Conservation (phyloP, 2,797 vertebrate species). For the Microhierax caerulescens region DNA sequence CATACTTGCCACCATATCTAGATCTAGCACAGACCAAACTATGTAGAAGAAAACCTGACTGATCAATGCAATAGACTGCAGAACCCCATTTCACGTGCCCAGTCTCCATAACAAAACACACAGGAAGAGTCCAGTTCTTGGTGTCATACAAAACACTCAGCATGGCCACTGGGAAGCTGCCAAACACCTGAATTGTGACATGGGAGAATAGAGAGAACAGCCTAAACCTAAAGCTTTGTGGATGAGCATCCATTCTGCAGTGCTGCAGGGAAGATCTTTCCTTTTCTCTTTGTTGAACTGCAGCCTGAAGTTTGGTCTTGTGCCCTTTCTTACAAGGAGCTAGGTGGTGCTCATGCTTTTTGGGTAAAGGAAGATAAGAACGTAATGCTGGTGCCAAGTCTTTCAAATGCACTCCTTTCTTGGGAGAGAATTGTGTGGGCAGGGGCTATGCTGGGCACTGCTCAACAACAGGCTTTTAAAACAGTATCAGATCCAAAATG, state of each 20-base stretch:
- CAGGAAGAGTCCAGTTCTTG: neutral
- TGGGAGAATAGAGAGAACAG: fast-evolving
- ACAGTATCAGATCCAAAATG: neutral
- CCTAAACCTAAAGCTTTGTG: neutral
- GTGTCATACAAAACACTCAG: neutral
- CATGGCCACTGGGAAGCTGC: neutral
- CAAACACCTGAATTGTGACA: neutral
- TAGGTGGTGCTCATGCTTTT: neutral
- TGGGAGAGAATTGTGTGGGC: neutral
- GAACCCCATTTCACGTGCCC: neutral
- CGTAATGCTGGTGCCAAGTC: neutral
- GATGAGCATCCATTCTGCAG: fast-evolving
- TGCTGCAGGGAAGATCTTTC: neutral
- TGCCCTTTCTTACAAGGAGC: neutral
- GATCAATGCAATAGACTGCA: neutral
- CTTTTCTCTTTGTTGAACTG: neutral
- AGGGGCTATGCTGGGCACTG: fast-evolving
- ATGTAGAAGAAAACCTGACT: neutral
- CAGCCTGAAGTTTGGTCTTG: neutral
- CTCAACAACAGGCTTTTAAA: neutral
- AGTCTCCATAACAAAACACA: neutral
- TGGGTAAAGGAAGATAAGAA: neutral
- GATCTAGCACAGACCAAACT: neutral
- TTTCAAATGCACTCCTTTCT: neutral
- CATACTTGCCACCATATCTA: neutral